Evolutionary conservation across 2,888 invertebrate genomes (phyloP), one percentile per base, ranked within the genome.

Genomic region (Ochlodes sylvanus): DNA sequence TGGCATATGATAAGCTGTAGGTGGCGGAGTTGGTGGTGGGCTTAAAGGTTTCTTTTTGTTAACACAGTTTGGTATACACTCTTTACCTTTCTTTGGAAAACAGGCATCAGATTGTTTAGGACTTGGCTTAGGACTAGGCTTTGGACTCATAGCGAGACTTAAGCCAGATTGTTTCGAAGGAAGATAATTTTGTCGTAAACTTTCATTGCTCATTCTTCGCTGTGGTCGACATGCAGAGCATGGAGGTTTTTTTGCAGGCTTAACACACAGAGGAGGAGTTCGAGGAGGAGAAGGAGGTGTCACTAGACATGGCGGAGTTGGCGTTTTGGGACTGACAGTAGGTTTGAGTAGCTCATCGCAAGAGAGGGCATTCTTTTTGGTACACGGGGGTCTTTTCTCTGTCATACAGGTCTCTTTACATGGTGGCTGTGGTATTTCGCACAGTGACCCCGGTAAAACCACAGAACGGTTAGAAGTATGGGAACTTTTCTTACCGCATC

Each of bases 371-470:
- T 65, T 71, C 10, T 73, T 66, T 34, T 74, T 73, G 4, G 70
- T 63, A 68, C 83, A 81, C 2, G 76, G 68, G 12, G 82, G 75
- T 4, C 75, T 75, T 41, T 72, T 70, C 63, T 72, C 56, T 9
- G 54, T 70, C 14, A 74, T 68, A 69, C 82, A 82, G 3, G 65
- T 60, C 21, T 69, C 69, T 58, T 73, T 76, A 70, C 82, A 84
- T 10, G 75, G 72, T 2, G 78, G 71, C 19, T 71, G 72, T 7
- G 77, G 73, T 17, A 82, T 82, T 63, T 76, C 75, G 60, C 75
- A 74, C 19, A 63, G 55, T 2, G 78, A 73, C 1, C 50, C 21
- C 2, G 78, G 73, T 17, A 72, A 71, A 0, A 84, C 52, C 50
- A 42, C 65, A 5, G 79, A 72, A 19, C 78, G 81, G 62, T 82